Base-by-base conservation (phyloP, 2,113 vertebrate genomes). In the Erythrolamprus reginae region DNA sequence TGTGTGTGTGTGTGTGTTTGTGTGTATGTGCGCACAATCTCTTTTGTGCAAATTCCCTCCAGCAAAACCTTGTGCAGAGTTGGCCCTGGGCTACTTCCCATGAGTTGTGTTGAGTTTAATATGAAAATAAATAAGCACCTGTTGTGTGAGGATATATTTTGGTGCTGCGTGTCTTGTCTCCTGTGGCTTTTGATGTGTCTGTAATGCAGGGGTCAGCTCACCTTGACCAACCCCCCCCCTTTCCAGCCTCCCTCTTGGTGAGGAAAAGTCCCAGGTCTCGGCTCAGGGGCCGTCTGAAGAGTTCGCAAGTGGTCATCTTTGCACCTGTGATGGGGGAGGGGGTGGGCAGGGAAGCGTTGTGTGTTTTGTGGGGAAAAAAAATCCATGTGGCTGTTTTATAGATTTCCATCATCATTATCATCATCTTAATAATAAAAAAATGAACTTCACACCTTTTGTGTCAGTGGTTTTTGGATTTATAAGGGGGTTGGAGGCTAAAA, bases 91-190 rank as follows among this genome's bases (percentile, higher is more conserved):
- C 17, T 15, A 8, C 33, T 10, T 42, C 23, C 33, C 7, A 92
- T 97, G 2, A 97, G 98, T 97, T 48, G 97, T 98, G 97, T 97
- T 97, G 98, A 97, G 98, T 98, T 97, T 98, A 97, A 98, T 98
- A 98, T 98, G 98, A 98, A 98, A 89, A 88, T 95, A 94, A 93
- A 93, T 93, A 95, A 98, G 98, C 98, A 98, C 98, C 98, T 98
- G 98, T 97, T 97, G 97, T 89, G 96, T 96, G 94, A 93, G 98
- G 97, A 42, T 97, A 97, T 98, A 94, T 42, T 96, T 95, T 95
- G 98, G 98, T 98, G 98, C 98, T 94, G 96, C 97, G 97, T 96
- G 28, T 97, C 96, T 95, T 88, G 92, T 92, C 97, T 98, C 91
- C 92, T 94, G 96, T 98, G 96, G 97, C 96, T 96, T 82, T 97